Evolutionary conservation across 1,140 invertebrate genomes (phyloP).

Genomic region (Diorhabda sublineata): DNA sequence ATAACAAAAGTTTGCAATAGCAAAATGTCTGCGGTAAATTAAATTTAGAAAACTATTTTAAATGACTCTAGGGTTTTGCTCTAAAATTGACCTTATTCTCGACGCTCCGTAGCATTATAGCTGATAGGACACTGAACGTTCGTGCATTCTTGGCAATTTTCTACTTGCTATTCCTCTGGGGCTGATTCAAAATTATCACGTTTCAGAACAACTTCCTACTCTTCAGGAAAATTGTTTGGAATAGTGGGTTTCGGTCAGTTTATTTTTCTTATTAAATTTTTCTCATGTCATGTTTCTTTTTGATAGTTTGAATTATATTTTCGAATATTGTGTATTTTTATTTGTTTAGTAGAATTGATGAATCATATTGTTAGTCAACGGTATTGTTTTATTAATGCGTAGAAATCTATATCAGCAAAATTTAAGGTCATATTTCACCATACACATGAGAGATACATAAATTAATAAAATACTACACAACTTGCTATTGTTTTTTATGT

Average conservation of each 20-base stretch:
- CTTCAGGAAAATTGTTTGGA: not conserved
- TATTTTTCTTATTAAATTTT: not conserved
- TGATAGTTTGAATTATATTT: no score
- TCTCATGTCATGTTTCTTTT: not conserved
- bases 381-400: no score
- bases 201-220: not conserved
- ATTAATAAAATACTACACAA: no score
- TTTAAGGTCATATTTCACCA: no score
- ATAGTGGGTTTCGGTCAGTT: not conserved
- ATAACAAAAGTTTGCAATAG: not conserved
- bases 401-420: no score
- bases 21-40: not conserved
- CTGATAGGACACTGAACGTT: slow-evolving; percentile 1
- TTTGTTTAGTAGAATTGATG: no score
- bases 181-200: not conserved
- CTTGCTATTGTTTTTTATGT: no score
- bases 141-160: not conserved
- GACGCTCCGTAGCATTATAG: not conserved
- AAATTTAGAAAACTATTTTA: not conserved
- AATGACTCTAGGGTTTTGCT: not conserved
- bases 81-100: not conserved
- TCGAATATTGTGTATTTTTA: no score
- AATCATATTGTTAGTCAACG: no score
- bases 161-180: not conserved
- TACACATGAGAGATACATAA: no score